Evolutionary conservation across 2,888 invertebrate species (phyloP), one percentile per base, ranked within the genome.

Genomic region (Callyntrura sp.): DNA sequence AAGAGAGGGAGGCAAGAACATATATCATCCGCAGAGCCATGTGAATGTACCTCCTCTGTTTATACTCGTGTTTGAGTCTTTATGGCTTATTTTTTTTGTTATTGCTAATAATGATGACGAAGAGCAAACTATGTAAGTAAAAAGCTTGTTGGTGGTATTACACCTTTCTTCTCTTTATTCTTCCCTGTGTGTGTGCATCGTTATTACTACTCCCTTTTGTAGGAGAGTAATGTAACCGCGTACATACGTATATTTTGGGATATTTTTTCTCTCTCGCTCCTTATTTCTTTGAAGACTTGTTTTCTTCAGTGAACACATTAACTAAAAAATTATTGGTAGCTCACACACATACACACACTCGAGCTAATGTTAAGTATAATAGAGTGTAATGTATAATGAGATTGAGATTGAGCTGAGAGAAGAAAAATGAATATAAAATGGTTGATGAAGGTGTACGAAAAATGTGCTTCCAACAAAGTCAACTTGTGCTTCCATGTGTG

Each of bases 401-500:
- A 82, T 82, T 82, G 48, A 76, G 79, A 87, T 87, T 81, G 55
- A 88, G 88, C 81, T 81, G 55, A 82, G 70, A 35, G 35, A 35
- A 35, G 6, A 73, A 79, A 82, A 82, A 89, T 70, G 9, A 43
- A 70, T 1, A 20, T 70, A 3, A 70, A 45, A 35, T 68, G n/a
- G 68, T 17, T 28, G 68, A 68, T 68, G 35, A 6, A 25, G 25
- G 23, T 62, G 25, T 35, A 68, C n/a, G 8, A 8, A 68, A 68
- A 35, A 35, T 68, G 28, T 68, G 48, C 65, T 76, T 78, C 51
- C 45, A 48, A 62, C 45, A 48, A 62, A 91, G 62, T 62, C n/a
- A 85, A 88, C 82, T 90, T 90, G 87, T 88, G 90, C 87, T 83
- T 90, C 73, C 85, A 90, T 90, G 90, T 91, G 91, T 92, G 92